Base-by-base conservation (phyloP, 2,888 invertebrate genomes). In the Rhorus exstirpatorius region DNA sequence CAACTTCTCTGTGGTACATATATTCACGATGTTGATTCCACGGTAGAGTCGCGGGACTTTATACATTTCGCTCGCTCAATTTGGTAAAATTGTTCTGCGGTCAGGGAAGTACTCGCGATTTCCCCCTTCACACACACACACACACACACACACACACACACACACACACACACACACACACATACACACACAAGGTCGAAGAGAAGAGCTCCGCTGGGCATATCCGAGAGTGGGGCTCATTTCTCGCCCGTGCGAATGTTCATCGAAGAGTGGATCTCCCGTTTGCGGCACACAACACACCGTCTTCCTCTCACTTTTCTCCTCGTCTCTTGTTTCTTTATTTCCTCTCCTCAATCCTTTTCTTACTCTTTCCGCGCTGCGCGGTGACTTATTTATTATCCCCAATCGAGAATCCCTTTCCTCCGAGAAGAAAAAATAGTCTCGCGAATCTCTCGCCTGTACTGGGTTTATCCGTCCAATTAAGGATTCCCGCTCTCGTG, bases 11-110 rank as follows among this genome's bases (percentile, higher is more conserved):
- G 19, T 49, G 60, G 60, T 55, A 55, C 49, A 70, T 26, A 49
- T 71, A 71, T 84, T 84, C 61, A 81, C 83, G 87, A 88, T 87
- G 86, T 85, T 86, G 85, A 86, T 83, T 84, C 82, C 83, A 84
- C 84, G 84, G 58, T 26, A 84, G 86, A 87, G 82, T 81, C 76
- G 53, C 67, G 19, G 46, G 68, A 68, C 61, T 82, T 80, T 60
- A 76, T 82, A 76, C 60, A 67, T 53, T 83, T 76, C 49, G 72
- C 51, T 81, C 35, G 81, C 81, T 80, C 84, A 82, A 85, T 84
- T 85, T 84, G 83, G 85, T 70, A 76, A 79, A 79, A 85, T 84
- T 78, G 82, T 79, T 83, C 63, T 74, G 78, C 75, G 82, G 80
- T 81, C 44, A 60, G 17, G 71, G 72, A 75, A 70, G 74, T 67